Percentiles rank a stretch among this genome's conserved stretches.
These are phyloP conservation scores for Cryptoprocta ferox DNA, from an alignment of 2,797 vertebrate species.

Conservation along the genomic window DNA sequence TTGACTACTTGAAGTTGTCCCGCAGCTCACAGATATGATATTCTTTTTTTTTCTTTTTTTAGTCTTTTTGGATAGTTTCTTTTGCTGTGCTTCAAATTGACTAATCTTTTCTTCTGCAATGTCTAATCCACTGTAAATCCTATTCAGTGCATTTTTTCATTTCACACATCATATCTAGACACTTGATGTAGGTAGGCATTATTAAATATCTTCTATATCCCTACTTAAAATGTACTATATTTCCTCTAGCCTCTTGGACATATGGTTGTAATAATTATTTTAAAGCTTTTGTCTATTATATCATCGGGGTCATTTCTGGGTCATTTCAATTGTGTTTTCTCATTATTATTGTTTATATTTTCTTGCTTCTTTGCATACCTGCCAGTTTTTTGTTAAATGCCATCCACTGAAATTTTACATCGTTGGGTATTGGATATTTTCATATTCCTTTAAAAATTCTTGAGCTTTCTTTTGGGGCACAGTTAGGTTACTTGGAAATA, in stretches of 20 bases:
- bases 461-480: not conserved
- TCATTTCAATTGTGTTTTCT: not conserved
- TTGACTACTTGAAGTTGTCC: not conserved
- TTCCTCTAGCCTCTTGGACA: not conserved
- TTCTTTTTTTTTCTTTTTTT: not conserved
- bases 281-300: not conserved
- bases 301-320: not conserved
- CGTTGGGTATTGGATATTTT: not conserved
- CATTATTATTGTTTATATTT: not conserved
- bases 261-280: not conserved
- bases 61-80: not conserved
- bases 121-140: not conserved
- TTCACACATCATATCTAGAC: not conserved
- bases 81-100: not conserved
- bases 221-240: not conserved
- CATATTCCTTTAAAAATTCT: not conserved
- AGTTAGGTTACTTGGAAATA: not conserved
- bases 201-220: not conserved
- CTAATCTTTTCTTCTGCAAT: not conserved
- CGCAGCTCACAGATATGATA: not conserved
- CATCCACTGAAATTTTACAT: not conserved
- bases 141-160: not conserved
- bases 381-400: not conserved
- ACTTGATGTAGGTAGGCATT: too few relatives aligned
- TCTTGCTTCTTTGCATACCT: not conserved